Percentiles rank a stretch among this genome's conserved stretches.
These are phyloP conservation scores for Carterocephalus palaemon DNA, from an alignment of 2,888 invertebrate species.

Conservation along the genomic window DNA sequence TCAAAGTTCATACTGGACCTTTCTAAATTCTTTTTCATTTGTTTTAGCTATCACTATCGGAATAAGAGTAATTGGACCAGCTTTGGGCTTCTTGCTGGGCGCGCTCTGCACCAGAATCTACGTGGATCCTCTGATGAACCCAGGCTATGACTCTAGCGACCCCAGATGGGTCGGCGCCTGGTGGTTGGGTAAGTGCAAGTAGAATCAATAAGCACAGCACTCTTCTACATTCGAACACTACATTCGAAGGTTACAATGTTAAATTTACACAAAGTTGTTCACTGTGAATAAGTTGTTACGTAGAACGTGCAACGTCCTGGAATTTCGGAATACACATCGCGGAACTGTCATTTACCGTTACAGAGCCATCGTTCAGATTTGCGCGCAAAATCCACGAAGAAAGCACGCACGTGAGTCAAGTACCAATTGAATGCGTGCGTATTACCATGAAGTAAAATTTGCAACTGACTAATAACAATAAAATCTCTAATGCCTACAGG, in stretches of 20 bases:
- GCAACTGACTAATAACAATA: slow-evolving; percentile 29
- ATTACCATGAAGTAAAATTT: slow-evolving; percentile 34
- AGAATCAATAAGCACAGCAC: too few relatives aligned
- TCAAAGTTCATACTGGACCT: too few relatives aligned
- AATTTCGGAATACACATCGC: slow-evolving; percentile 58
- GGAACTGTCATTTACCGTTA: slow-evolving; percentile 71
- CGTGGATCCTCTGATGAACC: slow-evolving; percentile 86
- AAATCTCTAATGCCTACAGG: slow-evolving; percentile 38
- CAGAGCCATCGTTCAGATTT: slow-evolving; percentile 58
- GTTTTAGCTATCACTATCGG: slow-evolving; percentile 92
- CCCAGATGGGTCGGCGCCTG: slow-evolving; percentile 97
- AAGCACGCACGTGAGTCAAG: slow-evolving; percentile 71
- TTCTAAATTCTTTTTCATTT: slow-evolving; percentile 35
- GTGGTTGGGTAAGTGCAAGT: slow-evolving; percentile 89
- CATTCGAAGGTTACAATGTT: too few relatives aligned
- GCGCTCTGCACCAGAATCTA: slow-evolving; percentile 93
- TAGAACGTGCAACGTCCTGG: slow-evolving; percentile 32
- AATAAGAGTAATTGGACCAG: slow-evolving; percentile 93
- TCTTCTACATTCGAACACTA: neutral
- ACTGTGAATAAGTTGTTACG: slow-evolving; percentile 14
- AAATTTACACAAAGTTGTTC: too few relatives aligned
- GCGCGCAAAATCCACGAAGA: slow-evolving; percentile 75
- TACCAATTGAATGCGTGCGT: slow-evolving; percentile 55
- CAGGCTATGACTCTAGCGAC: slow-evolving; percentile 87
- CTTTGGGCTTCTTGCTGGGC: slow-evolving; percentile 92